A percentile compares a stretch with the other conserved stretches of the same genome.
Conservation (phyloP, 2,113 vertebrate species). For the Dicerorhinus sumatrensis region DNA sequence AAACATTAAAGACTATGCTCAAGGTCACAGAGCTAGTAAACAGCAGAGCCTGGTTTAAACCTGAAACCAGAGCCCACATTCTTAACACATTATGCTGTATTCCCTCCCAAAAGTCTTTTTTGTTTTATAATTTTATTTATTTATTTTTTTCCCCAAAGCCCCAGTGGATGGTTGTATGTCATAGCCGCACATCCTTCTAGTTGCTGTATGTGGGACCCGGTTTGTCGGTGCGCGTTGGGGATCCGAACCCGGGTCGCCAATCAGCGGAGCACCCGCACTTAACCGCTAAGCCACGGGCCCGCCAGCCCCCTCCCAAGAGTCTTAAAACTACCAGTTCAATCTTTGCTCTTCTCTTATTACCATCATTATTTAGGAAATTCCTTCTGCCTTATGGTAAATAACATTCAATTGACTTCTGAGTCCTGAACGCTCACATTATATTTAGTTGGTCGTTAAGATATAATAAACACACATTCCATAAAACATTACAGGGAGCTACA, state of each 20-base stretch:
- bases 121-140: no score
- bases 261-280: no score
- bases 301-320: no score
- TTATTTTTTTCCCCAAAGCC: no score
- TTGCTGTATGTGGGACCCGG: no score
- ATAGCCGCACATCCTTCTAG: no score
- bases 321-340: not conserved
- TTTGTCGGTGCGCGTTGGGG: no score
- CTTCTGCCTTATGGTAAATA: not conserved
- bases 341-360: not conserved
- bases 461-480: not conserved
- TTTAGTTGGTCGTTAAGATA: slow-evolving; percentile 24
- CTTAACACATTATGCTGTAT: not conserved
- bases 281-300: no score
- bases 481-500: not conserved
- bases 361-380: not conserved
- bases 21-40: not conserved
- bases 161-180: no score
- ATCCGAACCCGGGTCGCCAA: no score
- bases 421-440: not conserved
- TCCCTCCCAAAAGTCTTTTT: not conserved
- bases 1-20: not conserved
- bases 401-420: slow-evolving; percentile 17
- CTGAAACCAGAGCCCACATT: not conserved
- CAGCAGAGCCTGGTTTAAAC: not conserved